phyloP scores from a whole-genome alignment of 2,888 invertebrate genomes.

The Ceriagrion tenellum region DNA sequence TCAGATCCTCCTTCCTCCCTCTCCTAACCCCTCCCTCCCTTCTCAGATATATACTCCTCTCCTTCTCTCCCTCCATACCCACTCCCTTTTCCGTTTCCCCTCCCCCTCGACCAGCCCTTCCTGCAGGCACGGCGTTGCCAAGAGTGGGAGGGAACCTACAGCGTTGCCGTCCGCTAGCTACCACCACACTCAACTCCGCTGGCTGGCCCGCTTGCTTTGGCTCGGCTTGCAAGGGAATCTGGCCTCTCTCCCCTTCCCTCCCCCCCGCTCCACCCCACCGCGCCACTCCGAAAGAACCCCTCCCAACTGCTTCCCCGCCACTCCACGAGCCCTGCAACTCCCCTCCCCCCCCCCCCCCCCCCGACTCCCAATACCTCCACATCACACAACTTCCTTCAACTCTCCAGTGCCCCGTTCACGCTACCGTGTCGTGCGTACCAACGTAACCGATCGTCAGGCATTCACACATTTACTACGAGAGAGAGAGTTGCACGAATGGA shows the following conservation, averaged over 20 bases:
- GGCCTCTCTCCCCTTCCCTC: too few species aligned
- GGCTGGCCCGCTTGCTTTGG: conserved; percentile 13
- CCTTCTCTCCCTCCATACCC: background rate
- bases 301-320: too few species aligned
- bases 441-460: too few species aligned
- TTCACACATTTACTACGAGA: too few species aligned
- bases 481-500: too few species aligned
- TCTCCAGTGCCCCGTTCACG: background rate
- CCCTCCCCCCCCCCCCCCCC: too few species aligned
- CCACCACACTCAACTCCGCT: background rate
- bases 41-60: background rate
- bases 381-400: background rate
- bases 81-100: background rate
- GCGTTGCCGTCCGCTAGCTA: conserved; percentile 48
- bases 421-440: background rate
- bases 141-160: conserved; percentile 51
- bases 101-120: background rate
- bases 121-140: conserved; percentile 61
- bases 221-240: conserved; percentile 31
- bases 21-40: background rate
- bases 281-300: too few species aligned
- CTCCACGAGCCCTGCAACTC: background rate
- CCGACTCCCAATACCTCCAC: background rate
- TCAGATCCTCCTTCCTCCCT: background rate
- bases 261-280: background rate